Conservation (phyloP, 2,797 vertebrate genomes). For the Halcyon badia region DNA sequence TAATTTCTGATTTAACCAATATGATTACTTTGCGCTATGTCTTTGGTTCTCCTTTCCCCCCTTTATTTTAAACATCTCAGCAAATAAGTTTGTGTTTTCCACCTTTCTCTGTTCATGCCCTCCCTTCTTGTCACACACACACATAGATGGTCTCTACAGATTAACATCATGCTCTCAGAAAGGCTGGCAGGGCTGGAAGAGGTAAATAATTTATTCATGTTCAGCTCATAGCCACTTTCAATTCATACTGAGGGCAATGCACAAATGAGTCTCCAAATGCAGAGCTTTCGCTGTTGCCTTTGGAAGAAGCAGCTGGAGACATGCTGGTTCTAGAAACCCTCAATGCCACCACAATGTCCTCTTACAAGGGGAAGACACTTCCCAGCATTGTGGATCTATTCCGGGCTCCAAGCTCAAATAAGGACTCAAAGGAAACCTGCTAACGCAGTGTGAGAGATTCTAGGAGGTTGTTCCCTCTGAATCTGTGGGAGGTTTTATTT, state of each 20-base stretch:
- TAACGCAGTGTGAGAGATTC: not conserved
- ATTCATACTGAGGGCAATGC: not conserved
- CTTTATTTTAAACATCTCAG: not conserved
- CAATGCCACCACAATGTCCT: accelerated
- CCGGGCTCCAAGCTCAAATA: not conserved
- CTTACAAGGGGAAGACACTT: not conserved
- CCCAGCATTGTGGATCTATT: not conserved
- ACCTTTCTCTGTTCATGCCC: not conserved
- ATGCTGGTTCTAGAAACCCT: not conserved
- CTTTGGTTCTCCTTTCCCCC: not conserved
- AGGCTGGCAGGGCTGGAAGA: not conserved
- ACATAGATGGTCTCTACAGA: accelerated
- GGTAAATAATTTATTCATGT: not conserved
- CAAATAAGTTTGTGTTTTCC: not conserved
- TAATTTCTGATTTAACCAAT: not conserved
- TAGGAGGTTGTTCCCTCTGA: not conserved
- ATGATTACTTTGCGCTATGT: accelerated
- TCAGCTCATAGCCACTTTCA: not conserved
- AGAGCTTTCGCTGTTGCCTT: not conserved
- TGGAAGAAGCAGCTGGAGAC: not conserved
- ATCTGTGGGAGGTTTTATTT: slow-evolving; percentile 51
- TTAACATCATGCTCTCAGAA: not conserved
- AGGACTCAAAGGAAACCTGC: not conserved
- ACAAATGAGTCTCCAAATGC: not conserved
- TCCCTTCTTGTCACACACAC: not conserved